Conservation (phyloP, 2,888 invertebrate species). For the Pachymerium ferrugineum region DNA sequence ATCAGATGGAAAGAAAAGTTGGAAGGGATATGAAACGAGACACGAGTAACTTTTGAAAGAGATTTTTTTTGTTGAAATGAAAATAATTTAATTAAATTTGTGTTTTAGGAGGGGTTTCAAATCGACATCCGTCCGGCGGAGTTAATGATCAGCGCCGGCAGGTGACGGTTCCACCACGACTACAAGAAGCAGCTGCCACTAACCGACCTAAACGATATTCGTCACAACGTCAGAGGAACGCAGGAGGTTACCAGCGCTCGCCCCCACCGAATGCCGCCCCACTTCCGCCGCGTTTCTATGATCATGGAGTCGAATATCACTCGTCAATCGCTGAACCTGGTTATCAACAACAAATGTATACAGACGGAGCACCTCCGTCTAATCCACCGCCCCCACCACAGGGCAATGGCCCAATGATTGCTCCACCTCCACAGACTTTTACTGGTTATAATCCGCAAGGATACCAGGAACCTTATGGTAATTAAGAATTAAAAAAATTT, state of each 20-base stretch:
- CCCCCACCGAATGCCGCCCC: constrained; percentile 25
- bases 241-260: constrained; percentile 36
- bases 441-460: constrained; percentile 38
- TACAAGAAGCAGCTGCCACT: constrained; percentile 44
- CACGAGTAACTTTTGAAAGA: not conserved
- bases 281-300: constrained; percentile 36
- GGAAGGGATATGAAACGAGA: not conserved
- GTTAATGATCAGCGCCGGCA: constrained; percentile 46
- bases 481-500: constrained; percentile 17
- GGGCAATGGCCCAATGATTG: not conserved
- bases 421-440: constrained; percentile 36
- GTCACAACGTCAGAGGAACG: constrained; percentile 57
- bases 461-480: constrained; percentile 39
- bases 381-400: not conserved
- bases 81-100: not conserved
- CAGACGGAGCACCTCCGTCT: not conserved
- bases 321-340: constrained; percentile 1
- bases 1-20: not conserved
- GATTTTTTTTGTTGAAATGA: not conserved
- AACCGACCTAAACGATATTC: constrained; percentile 63
- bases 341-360: not conserved
- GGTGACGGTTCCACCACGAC: constrained; percentile 41
- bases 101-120: not conserved
- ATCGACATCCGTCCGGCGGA: not conserved
- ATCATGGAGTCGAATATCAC: constrained; percentile 32